These are phyloP conservation scores for Nomia melanderi DNA, from an alignment of 1,140 invertebrate species.

Conservation along the genomic window DNA sequence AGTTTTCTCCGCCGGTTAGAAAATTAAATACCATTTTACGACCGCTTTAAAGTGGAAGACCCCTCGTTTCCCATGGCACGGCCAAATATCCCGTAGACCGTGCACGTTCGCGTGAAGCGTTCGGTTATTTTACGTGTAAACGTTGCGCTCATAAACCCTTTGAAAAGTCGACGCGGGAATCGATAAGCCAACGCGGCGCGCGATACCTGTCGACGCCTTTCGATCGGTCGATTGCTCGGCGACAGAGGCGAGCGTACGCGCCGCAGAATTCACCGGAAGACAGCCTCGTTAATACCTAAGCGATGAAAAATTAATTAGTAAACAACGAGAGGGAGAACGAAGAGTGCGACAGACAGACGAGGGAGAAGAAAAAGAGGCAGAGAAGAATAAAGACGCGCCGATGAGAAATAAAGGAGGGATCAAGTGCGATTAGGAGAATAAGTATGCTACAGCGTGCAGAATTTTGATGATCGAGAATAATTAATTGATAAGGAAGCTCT, in stretches of 20 bases:
- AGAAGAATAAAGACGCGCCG: too few relatives aligned
- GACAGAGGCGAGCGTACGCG: neutral
- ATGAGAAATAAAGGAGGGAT: too few relatives aligned
- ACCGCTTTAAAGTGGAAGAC: neutral
- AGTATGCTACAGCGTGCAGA: too few relatives aligned
- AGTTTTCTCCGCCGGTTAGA: too few relatives aligned
- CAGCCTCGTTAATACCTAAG: neutral
- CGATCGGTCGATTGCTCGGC: neutral
- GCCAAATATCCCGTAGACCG: neutral
- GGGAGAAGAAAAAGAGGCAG: too few relatives aligned
- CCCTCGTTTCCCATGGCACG: neutral
- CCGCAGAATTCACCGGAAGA: neutral
- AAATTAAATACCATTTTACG: neutral
- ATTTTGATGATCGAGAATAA: too few relatives aligned
- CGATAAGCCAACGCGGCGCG: slow-evolving; percentile 1
- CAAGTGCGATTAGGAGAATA: too few relatives aligned
- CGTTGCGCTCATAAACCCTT: too few relatives aligned
- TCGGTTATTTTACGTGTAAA: neutral
- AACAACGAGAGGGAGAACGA: neutral
- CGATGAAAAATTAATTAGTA: slow-evolving; percentile 11
- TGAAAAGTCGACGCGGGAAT: slow-evolving; percentile 10
- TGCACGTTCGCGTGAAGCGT: too few relatives aligned
- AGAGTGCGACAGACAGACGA: too few relatives aligned
- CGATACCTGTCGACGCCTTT: slow-evolving; percentile 12
- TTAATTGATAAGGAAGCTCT: too few relatives aligned